A percentile compares a stretch with the other conserved stretches of the same genome.
Evolutionary conservation across 2,797 vertebrate species (phyloP).

Genomic region (Phoebastria nigripes): DNA sequence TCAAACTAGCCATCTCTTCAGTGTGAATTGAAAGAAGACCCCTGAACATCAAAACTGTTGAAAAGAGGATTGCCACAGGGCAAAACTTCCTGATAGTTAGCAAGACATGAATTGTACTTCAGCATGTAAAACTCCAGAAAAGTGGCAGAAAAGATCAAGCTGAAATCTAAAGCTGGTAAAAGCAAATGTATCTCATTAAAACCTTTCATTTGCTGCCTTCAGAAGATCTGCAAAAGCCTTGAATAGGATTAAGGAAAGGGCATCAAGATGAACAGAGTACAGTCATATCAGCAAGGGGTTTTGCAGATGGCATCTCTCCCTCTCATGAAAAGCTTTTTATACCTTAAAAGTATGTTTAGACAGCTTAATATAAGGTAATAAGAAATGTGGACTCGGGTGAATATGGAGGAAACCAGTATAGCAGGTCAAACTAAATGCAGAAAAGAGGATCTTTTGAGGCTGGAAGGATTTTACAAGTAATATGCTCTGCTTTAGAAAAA

Average conservation of each 20-base stretch:
- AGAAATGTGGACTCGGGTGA: background rate
- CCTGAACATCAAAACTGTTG: background rate
- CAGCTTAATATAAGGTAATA: background rate
- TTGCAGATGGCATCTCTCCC: background rate
- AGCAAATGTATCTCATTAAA: constrained; percentile 11
- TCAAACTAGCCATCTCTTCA: background rate
- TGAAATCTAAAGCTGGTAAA: background rate
- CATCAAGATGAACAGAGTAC: background rate
- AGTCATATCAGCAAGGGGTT: background rate
- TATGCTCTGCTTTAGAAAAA: background rate
- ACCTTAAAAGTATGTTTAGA: background rate
- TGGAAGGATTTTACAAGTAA: background rate
- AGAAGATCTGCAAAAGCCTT: background rate
- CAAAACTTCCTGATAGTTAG: background rate
- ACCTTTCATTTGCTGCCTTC: background rate
- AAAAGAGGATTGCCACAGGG: background rate
- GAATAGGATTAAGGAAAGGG: constrained; percentile 20
- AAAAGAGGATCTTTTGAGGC: background rate
- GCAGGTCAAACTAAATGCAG: background rate
- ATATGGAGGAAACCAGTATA: background rate
- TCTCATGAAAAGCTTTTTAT: background rate
- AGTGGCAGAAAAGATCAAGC: background rate
- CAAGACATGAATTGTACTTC: background rate
- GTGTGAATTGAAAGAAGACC: background rate
- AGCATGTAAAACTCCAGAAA: background rate